A percentile compares a stretch with the other conserved stretches of the same genome.
Evolutionary conservation across 2,113 vertebrate species (phyloP).

Genomic region (Petroica traversi): DNA sequence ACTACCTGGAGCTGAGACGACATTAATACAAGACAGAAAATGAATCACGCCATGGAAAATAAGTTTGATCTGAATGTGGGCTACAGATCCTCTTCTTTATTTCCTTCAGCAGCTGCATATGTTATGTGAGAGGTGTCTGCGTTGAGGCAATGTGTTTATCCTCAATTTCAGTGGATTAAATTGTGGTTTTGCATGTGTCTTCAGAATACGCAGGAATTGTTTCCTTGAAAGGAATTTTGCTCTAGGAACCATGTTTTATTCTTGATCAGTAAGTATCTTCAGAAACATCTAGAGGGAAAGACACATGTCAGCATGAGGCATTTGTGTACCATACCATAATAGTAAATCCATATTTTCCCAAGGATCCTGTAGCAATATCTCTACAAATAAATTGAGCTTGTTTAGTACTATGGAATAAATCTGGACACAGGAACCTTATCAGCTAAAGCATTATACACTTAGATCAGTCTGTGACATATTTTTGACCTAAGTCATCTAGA

Average conservation of each 20-base stretch:
- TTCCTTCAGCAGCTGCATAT: background rate
- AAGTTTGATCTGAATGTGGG: background rate
- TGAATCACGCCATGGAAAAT: background rate
- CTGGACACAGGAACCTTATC: background rate
- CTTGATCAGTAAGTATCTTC: background rate
- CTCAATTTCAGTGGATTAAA: background rate
- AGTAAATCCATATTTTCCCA: background rate
- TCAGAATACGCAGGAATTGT: background rate
- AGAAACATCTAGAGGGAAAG: background rate
- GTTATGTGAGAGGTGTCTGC: background rate
- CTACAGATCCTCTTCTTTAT: background rate
- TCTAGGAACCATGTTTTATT: background rate
- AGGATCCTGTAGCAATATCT: background rate
- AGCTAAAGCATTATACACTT: background rate
- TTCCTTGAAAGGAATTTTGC: background rate
- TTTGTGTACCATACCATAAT: background rate
- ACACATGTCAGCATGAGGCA: background rate
- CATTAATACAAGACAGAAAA: background rate
- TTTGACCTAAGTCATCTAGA: background rate
- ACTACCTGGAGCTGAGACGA: background rate
- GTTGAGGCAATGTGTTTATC: background rate
- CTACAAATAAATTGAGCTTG: background rate
- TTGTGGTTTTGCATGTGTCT: background rate
- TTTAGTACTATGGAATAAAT: background rate
- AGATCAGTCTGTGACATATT: background rate